phyloP scores from a whole-genome alignment of 1,140 invertebrate species.

The Cardiocondyla obscurior region DNA sequence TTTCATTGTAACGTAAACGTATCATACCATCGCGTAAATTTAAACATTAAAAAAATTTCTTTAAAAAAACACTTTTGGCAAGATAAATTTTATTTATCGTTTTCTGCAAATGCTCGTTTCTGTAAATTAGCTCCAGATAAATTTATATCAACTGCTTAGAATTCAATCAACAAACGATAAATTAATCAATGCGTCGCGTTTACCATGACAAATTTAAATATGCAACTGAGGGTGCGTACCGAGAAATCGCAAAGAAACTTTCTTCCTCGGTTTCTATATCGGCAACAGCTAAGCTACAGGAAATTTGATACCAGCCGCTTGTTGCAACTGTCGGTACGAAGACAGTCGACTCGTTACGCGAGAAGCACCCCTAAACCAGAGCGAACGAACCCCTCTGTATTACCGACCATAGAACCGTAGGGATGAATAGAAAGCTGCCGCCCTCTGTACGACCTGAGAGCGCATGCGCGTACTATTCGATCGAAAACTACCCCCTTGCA shows the following conservation, averaged over 20 bases:
- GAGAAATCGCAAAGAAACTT: background rate
- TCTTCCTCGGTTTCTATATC: background rate
- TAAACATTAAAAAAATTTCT: too few relatives aligned
- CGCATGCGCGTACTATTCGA: conserved; percentile 80
- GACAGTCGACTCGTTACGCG: background rate
- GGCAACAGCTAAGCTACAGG: background rate
- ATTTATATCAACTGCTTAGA: background rate
- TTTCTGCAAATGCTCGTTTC: too few relatives aligned
- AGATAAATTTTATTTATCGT: too few relatives aligned
- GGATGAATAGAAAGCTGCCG: conserved; percentile 51
- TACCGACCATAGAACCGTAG: conserved; percentile 65
- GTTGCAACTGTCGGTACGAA: conserved; percentile 45
- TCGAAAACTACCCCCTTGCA: conserved; percentile 66
- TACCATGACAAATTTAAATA: background rate
- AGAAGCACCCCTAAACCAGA: conserved; percentile 27
- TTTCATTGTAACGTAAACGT: background rate
- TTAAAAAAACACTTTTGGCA: too few relatives aligned
- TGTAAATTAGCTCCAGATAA: too few relatives aligned
- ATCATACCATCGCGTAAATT: too few relatives aligned
- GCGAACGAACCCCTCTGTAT: conserved; percentile 60
- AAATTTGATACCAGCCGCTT: background rate
- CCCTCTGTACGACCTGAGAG: conserved; percentile 69
- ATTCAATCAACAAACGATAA: conserved; percentile 13
- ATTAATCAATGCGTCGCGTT: background rate
- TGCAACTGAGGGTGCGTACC: background rate